Conservation (phyloP, 2,888 invertebrate species). For the Pandemis cinnamomeana region DNA sequence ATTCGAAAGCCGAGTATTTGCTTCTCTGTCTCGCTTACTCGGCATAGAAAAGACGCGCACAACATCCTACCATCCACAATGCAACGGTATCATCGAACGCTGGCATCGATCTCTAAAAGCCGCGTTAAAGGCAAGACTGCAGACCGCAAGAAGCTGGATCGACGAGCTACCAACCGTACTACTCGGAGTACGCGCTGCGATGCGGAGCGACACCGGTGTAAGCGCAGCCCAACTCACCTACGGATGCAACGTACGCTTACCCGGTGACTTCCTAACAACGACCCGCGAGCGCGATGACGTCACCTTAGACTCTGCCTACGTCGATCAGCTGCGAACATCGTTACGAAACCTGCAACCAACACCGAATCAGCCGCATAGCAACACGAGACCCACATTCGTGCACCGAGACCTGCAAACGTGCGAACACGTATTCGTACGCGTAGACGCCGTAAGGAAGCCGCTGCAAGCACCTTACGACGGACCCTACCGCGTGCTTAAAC, state of each 20-base stretch:
- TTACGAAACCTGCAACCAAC: too few species aligned
- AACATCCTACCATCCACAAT: background rate
- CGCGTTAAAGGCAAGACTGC: conserved; percentile 8
- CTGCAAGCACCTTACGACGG: conserved; percentile 10
- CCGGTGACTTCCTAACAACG: too few species aligned
- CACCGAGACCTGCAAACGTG: background rate
- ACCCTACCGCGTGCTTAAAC: conserved; percentile 5
- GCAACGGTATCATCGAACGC: background rate
- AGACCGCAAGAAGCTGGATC: background rate
- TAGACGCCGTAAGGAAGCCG: background rate
- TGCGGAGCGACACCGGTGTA: too few species aligned
- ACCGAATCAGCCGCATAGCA: too few species aligned
- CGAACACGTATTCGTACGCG: background rate
- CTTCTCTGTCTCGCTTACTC: background rate
- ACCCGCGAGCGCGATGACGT: too few species aligned
- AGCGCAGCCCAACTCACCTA: too few species aligned
- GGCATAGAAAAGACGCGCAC: background rate
- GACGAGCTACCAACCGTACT: conserved; percentile 11
- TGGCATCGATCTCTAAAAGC: conserved; percentile 4
- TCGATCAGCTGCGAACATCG: too few species aligned
- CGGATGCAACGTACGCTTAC: too few species aligned
- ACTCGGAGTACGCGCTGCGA: background rate
- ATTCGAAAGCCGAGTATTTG: too few species aligned
- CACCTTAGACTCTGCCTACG: too few species aligned
- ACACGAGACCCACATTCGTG: background rate